Conservation (phyloP, 1,140 invertebrate genomes). For the Panagrolaimus sp. region DNA sequence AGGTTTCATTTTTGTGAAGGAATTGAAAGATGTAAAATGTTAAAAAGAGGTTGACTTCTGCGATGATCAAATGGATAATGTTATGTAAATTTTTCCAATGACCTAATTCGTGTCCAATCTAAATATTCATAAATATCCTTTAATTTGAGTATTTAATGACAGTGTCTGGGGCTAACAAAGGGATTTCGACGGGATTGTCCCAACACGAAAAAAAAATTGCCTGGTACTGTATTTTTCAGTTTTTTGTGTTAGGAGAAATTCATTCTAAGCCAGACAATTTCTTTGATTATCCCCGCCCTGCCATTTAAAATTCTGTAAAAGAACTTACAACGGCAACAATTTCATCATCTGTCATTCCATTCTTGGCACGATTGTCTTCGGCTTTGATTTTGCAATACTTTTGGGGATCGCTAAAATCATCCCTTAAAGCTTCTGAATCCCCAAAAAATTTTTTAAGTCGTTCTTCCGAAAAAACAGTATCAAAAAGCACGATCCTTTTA, state of each 20-base stretch:
- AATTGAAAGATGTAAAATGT: constrained; percentile 81
- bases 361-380: constrained; percentile 41
- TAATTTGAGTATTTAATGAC: too few species aligned
- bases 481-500: constrained; percentile 96
- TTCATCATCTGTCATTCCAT: constrained; percentile 83
- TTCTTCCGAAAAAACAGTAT: constrained; percentile 67
- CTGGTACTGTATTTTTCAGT: too few species aligned
- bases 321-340: constrained; percentile 86
- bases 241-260: too few species aligned
- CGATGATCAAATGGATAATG: constrained; percentile 77
- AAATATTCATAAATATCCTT: too few species aligned
- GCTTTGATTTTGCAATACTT: constrained; percentile 53
- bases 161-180: too few species aligned
- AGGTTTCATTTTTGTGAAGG: constrained; percentile 71
- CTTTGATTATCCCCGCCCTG: too few species aligned
- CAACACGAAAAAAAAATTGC: too few species aligned
- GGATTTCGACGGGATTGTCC: too few species aligned
- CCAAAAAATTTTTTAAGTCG: constrained; percentile 51
- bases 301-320: too few species aligned
- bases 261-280: too few species aligned
- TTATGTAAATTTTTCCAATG: constrained; percentile 93
- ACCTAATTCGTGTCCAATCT: constrained; percentile 87
- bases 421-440: too few species aligned
- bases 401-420: constrained; percentile 56
- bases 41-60: constrained; percentile 75